phyloP scores from a whole-genome alignment of 2,113 vertebrate genomes.

The Gulo gulo region DNA sequence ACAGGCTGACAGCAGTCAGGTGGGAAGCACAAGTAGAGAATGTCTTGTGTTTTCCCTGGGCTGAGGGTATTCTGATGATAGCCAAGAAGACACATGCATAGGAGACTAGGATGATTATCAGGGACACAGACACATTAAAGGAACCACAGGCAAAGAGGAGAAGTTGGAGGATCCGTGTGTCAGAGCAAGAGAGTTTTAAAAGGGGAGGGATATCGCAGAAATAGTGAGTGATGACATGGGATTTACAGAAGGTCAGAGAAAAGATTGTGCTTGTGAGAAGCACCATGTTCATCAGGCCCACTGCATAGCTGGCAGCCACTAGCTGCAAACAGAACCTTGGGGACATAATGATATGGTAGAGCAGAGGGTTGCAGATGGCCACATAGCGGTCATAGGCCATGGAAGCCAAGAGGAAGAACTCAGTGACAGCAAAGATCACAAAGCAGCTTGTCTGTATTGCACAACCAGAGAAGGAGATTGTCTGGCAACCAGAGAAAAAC shows the following conservation, averaged over 20 bases:
- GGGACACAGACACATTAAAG: constrained; percentile 26
- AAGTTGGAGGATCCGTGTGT: background rate
- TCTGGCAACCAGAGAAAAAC: constrained; percentile 21
- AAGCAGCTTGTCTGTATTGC: constrained; percentile 12
- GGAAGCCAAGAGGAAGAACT: constrained; percentile 51
- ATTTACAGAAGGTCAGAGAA: constrained; percentile 13
- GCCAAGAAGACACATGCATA: background rate
- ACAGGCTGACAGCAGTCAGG: constrained; percentile 14
- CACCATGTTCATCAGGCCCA: background rate
- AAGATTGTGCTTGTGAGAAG: background rate
- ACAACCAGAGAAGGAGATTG: constrained; percentile 33
- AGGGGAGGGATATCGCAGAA: constrained; percentile 52
- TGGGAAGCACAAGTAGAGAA: constrained; percentile 55
- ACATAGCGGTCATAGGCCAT: constrained; percentile 7
- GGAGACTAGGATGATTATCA: constrained; percentile 22
- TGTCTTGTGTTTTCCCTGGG: constrained; percentile 44
- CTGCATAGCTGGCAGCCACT: background rate
- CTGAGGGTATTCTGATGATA: constrained; percentile 50
- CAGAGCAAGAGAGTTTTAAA: constrained; percentile 50
- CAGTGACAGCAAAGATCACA: constrained; percentile 9
- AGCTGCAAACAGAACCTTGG: background rate
- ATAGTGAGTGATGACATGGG: constrained; percentile 28
- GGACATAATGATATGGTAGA: background rate
- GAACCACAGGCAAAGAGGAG: constrained; percentile 5
- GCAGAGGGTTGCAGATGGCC: constrained; percentile 3